Percentiles rank a stretch among this genome's conserved stretches.
Conservation (phyloP, 2,888 invertebrate genomes). For the Reticulitermes lucifugus region DNA sequence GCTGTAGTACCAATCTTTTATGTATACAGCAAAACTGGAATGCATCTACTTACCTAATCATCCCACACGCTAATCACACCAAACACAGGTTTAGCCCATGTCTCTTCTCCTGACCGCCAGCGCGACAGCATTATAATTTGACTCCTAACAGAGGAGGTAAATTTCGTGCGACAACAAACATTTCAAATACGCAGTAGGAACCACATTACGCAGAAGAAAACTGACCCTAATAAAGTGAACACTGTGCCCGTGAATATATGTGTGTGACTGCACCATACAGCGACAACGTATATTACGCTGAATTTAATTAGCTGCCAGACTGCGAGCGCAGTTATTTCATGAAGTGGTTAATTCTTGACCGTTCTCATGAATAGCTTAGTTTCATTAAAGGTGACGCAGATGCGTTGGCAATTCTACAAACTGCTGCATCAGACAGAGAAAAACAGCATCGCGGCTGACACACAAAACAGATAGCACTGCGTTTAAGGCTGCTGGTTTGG, state of each 20-base stretch:
- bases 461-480: not conserved
- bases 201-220: not conserved
- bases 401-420: constrained; percentile 18
- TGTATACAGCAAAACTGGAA: too few species aligned
- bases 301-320: constrained; percentile 32
- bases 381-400: constrained; percentile 24
- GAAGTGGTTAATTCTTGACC: constrained; percentile 34
- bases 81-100: too few species aligned
- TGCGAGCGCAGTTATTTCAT: constrained; percentile 7
- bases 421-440: not conserved
- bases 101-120: too few species aligned
- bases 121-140: too few species aligned
- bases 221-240: not conserved
- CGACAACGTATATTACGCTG: constrained; percentile 22
- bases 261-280: not conserved
- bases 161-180: not conserved
- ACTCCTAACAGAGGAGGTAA: too few species aligned
- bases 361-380: constrained; percentile 33
- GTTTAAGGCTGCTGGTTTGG: too few species aligned
- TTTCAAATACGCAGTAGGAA: not conserved
- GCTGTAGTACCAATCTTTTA: too few species aligned
- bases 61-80: too few species aligned
- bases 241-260: not conserved
- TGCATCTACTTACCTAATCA: too few species aligned
- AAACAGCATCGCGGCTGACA: not conserved